phyloP scores from a whole-genome alignment of 2,888 invertebrate genomes.

The Nymphalis c-album region DNA sequence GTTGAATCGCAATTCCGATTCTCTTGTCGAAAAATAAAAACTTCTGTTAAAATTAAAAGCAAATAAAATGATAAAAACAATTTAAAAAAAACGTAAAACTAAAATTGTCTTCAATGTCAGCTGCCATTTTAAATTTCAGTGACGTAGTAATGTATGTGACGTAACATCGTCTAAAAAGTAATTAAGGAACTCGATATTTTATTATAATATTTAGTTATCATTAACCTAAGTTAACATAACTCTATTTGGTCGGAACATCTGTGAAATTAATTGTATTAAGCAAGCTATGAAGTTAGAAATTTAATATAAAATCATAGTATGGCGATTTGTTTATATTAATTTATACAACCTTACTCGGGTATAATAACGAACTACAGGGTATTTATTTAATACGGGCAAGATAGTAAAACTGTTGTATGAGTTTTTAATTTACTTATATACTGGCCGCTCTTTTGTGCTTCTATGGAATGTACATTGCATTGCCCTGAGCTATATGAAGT shows the following conservation, averaged over 20 bases:
- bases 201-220: slow-evolving; percentile 4
- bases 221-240: slow-evolving; percentile 6
- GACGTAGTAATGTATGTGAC: background rate
- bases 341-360: background rate
- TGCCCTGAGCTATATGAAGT: too few relatives aligned
- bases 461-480: too few relatives aligned
- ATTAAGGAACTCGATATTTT: background rate
- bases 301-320: background rate
- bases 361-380: background rate
- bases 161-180: background rate
- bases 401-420: background rate
- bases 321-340: slow-evolving; percentile 1
- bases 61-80: too few relatives aligned
- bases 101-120: background rate
- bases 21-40: too few relatives aligned
- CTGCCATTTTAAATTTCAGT: background rate
- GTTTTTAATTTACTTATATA: too few relatives aligned
- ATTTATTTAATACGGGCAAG: background rate
- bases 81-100: background rate
- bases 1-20: too few relatives aligned
- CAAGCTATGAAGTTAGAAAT: background rate
- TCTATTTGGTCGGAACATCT: background rate
- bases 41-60: too few relatives aligned
- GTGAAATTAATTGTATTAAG: background rate
- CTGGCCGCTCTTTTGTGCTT: too few relatives aligned